These are phyloP conservation scores for Leuctra nigra DNA, from an alignment of 2,888 invertebrate species.

Conservation along the genomic window DNA sequence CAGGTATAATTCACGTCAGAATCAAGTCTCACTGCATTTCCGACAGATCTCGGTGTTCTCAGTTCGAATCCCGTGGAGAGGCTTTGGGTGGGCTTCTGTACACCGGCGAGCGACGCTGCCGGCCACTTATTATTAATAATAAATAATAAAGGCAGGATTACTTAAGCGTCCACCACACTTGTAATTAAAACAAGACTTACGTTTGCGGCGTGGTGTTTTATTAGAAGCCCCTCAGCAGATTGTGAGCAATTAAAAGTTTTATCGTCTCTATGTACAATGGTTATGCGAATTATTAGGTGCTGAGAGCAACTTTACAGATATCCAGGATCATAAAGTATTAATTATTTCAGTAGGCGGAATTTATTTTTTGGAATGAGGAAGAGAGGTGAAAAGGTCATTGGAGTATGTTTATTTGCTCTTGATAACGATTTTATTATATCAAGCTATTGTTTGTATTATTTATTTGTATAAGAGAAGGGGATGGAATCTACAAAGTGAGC, in stretches of 20 bases:
- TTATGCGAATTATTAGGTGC: neutral
- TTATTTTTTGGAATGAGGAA: too few species aligned
- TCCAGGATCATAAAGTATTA: too few species aligned
- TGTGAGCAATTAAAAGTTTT: neutral
- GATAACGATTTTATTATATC: too few species aligned
- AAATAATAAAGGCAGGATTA: constrained; percentile 6
- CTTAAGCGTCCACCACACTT: constrained; percentile 2
- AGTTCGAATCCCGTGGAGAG: neutral
- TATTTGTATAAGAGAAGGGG: too few species aligned
- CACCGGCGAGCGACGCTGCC: neutral
- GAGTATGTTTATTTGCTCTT: too few species aligned
- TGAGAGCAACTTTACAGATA: neutral
- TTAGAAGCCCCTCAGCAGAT: too few species aligned
- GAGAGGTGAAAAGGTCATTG: too few species aligned
- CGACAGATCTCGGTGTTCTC: neutral
- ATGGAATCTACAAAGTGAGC: too few species aligned
- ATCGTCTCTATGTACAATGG: neutral
- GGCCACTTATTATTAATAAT: constrained; percentile 10
- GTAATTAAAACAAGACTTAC: constrained; percentile 9
- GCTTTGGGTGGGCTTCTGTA: constrained; percentile 12
- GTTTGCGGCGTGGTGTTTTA: too few species aligned
- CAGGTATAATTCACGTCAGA: constrained; percentile 8
- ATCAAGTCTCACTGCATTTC: constrained; percentile 4
- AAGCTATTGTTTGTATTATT: too few species aligned
- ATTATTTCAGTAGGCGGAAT: too few species aligned